Conservation (phyloP, 2,113 vertebrate species). For the Furnarius figulus region DNA sequence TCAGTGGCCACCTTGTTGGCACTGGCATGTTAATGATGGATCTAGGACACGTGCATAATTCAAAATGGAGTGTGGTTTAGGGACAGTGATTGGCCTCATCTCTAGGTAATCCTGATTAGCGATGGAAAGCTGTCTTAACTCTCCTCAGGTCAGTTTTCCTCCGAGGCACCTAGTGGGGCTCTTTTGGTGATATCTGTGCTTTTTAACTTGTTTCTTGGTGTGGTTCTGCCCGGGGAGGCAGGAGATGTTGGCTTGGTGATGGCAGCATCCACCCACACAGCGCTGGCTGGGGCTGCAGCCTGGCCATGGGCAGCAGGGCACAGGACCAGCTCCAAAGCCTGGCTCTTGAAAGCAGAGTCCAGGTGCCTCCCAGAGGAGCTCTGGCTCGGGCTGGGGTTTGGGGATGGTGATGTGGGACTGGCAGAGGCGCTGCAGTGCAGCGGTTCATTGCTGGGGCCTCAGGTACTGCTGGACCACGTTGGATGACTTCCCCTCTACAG, state of each 20-base stretch:
- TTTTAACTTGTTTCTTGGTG: background rate
- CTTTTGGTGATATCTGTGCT: background rate
- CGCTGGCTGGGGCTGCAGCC: background rate
- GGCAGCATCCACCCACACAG: background rate
- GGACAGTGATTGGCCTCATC: conserved; percentile 58
- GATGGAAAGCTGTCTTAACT: conserved; percentile 44
- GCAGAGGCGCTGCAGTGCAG: background rate
- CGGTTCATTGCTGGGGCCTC: background rate
- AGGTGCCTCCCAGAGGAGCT: background rate
- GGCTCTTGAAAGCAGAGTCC: background rate
- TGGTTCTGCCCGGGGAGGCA: background rate
- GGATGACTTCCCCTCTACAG: background rate
- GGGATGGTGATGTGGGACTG: background rate
- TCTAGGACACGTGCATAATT: conserved; percentile 52
- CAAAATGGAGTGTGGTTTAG: conserved; percentile 42
- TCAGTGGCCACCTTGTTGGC: background rate
- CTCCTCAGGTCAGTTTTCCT: background rate
- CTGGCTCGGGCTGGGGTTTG: background rate
- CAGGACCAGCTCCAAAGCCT: background rate
- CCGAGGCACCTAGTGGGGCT: background rate
- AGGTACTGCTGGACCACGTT: background rate
- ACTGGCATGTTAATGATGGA: background rate
- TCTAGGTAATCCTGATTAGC: conserved; percentile 49
- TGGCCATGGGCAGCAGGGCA: background rate
- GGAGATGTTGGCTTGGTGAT: background rate